phyloP scores from a whole-genome alignment of 1,140 invertebrate species.

The Brachystomella parvula region DNA sequence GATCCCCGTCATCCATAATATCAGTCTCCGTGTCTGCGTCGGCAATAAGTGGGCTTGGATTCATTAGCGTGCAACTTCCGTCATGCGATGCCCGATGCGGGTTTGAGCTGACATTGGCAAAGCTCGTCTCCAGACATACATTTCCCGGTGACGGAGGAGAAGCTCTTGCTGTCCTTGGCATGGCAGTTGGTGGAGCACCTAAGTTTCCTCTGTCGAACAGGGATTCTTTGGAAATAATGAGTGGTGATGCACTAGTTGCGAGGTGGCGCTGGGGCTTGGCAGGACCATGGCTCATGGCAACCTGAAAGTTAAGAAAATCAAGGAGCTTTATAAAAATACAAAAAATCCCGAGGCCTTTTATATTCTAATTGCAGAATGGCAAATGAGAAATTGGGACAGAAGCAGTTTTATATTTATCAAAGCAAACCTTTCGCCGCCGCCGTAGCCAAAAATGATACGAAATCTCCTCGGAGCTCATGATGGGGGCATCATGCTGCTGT shows the following conservation, averaged over 20 bases:
- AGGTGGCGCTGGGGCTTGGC: conserved; percentile 57
- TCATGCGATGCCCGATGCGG: conserved; percentile 37
- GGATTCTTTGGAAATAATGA: conserved; percentile 38
- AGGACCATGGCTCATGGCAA: conserved; percentile 64
- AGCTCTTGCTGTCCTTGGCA: too few species aligned
- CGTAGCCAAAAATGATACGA: too few species aligned
- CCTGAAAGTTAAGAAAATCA: conserved; percentile 44
- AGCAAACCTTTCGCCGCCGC: too few species aligned
- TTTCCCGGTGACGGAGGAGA: conserved; percentile 51
- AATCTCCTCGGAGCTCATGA: too few species aligned
- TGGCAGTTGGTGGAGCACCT: not conserved
- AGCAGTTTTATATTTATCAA: too few species aligned
- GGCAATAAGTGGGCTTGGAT: conserved; percentile 33
- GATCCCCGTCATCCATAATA: conserved; percentile 25
- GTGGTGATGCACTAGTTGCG: conserved; percentile 41
- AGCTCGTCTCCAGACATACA: conserved; percentile 66
- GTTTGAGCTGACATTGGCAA: conserved; percentile 52
- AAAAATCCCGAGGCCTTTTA: too few species aligned
- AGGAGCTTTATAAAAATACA: too few species aligned
- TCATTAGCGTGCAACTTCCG: conserved; percentile 26
- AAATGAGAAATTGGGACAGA: too few species aligned
- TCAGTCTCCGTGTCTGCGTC: conserved; percentile 30
- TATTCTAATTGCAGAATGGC: too few species aligned
- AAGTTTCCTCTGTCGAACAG: conserved; percentile 6
- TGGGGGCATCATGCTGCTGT: too few species aligned